phyloP scores from a whole-genome alignment of 1,140 invertebrate genomes.

The Gryllus bimaculatus region DNA sequence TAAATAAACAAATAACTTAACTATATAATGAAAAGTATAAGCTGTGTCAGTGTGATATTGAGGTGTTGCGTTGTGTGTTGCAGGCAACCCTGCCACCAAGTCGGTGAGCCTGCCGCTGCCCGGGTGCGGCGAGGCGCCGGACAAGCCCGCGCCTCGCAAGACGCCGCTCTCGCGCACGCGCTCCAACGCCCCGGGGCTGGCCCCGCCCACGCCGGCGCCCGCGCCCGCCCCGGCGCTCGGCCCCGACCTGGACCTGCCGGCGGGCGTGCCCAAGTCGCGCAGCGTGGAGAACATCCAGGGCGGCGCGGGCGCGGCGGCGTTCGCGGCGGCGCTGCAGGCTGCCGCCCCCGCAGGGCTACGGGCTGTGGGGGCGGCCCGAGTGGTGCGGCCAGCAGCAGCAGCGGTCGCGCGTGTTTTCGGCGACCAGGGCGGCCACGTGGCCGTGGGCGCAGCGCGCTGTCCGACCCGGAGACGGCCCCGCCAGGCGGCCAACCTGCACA shows the following conservation, averaged over 20 bases:
- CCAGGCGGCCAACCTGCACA: slow-evolving; percentile 54
- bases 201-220: slow-evolving; percentile 26
- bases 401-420: not conserved
- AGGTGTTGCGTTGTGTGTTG: slow-evolving; percentile 23
- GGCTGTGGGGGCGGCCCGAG: slow-evolving; percentile 15
- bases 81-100: slow-evolving; percentile 30
- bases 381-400: not conserved
- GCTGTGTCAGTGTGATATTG: not conserved
- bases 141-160: slow-evolving; percentile 31
- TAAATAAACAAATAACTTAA: no score
- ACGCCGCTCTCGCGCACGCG: slow-evolving; percentile 46
- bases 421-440: slow-evolving; percentile 31
- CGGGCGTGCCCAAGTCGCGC: slow-evolving; percentile 40
- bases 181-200: slow-evolving; percentile 37
- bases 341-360: slow-evolving; percentile 2
- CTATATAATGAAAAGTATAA: no score
- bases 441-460: slow-evolving; percentile 31
- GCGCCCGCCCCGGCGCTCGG: not conserved
- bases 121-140: slow-evolving; percentile 26
- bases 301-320: slow-evolving; percentile 24
- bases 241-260: slow-evolving; percentile 17
- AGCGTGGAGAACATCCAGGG: slow-evolving; percentile 44
- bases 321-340: not conserved
- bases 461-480: no score
- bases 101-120: slow-evolving; percentile 37